Evolutionary conservation across 2,113 vertebrate species (phyloP).

Genomic region (Peromyscus polionotus): DNA sequence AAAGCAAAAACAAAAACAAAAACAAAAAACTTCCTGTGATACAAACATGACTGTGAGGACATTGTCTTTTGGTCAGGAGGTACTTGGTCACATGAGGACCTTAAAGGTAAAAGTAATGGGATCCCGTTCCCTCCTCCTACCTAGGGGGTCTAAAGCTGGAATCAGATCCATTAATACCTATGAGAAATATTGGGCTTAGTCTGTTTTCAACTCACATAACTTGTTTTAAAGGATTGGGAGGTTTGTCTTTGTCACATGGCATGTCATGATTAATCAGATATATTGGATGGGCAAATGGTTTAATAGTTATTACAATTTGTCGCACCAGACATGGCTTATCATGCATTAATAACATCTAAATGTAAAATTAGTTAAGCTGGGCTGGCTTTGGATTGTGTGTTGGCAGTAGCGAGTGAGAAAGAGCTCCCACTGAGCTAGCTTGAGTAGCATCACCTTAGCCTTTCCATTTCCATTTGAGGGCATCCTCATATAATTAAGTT

Average conservation of each 20-base stretch:
- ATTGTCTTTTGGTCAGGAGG: not conserved
- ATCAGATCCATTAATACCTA: constrained; percentile 64
- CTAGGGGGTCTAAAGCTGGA: not conserved
- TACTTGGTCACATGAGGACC: not conserved
- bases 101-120: not conserved
- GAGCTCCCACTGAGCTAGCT: not conserved
- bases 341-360: constrained; percentile 77
- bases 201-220: constrained; percentile 74
- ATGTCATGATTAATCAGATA: constrained; percentile 81
- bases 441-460: constrained; percentile 36
- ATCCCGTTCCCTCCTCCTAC: not conserved
- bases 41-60: not conserved
- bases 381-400: constrained; percentile 32
- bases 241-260: constrained; percentile 79
- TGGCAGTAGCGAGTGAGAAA: constrained; percentile 20
- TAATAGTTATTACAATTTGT: constrained; percentile 82
- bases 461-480: constrained; percentile 39
- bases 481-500: constrained; percentile 36
- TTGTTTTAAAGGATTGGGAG: constrained; percentile 73
- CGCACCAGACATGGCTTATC: constrained; percentile 75
- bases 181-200: constrained; percentile 60
- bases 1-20: not conserved
- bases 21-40: not conserved
- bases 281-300: constrained; percentile 77
- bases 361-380: constrained; percentile 76